Evolutionary conservation across 2,888 invertebrate genomes (phyloP).

Genomic region (Plusia festucae): DNA sequence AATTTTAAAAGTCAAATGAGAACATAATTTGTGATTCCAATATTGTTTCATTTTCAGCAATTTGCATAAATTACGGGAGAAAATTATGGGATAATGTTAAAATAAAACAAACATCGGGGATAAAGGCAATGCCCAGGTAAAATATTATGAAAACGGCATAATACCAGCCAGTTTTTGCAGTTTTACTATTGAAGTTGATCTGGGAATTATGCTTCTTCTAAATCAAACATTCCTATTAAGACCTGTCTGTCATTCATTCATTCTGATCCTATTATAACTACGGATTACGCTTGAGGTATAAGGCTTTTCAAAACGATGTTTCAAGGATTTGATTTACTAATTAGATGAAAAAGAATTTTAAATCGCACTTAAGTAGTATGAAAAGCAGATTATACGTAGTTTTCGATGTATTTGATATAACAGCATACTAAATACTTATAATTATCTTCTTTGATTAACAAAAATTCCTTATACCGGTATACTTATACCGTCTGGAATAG

Average conservation of each 20-base stretch:
- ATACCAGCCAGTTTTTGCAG: background rate
- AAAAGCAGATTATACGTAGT: too few species aligned
- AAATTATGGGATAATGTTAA: conserved; percentile 31
- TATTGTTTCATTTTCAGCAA: conserved; percentile 59
- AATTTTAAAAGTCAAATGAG: conserved; percentile 70
- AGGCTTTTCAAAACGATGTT: too few species aligned
- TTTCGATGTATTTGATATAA: too few species aligned
- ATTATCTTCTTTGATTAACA: too few species aligned
- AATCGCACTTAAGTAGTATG: too few species aligned
- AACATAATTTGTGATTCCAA: conserved; percentile 60
- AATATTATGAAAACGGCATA: background rate
- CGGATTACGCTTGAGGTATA: too few species aligned
- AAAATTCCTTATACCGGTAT: background rate
- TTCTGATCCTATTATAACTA: too few species aligned
- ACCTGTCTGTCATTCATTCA: too few species aligned
- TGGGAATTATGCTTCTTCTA: background rate
- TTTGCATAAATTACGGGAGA: conserved; percentile 51
- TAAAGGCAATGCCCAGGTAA: background rate
- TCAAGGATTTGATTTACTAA: too few species aligned
- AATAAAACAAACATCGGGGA: conserved; percentile 28
- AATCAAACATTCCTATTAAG: too few species aligned
- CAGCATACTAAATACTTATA: too few species aligned
- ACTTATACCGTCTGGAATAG: conserved; percentile 1
- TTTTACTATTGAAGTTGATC: background rate
- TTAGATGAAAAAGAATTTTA: too few species aligned